These are phyloP conservation scores for Poecilia velifera DNA, from an alignment of 2,797 vertebrate genomes.

Conservation along the genomic window DNA sequence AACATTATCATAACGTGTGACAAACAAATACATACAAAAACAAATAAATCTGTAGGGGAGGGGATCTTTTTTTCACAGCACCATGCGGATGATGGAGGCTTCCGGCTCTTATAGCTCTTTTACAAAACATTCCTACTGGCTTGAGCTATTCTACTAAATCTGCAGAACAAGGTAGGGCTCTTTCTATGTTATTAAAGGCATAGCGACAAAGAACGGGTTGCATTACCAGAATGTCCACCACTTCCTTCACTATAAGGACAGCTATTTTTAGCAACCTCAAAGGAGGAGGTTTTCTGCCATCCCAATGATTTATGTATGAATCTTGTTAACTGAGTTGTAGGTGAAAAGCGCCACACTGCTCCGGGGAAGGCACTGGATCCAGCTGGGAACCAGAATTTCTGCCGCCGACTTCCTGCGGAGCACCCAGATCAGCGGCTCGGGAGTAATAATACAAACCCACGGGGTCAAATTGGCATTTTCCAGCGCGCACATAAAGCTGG, in stretches of 20 bases:
- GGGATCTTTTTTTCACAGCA: background rate
- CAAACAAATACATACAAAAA: background rate
- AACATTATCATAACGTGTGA: background rate
- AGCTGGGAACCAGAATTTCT: conserved; percentile 43
- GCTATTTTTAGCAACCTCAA: conserved; percentile 48
- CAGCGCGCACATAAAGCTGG: conserved; percentile 60
- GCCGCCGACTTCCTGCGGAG: conserved; percentile 48
- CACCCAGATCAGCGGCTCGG: conserved; percentile 38
- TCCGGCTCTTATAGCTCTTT: conserved; percentile 13
- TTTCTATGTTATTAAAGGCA: conserved; percentile 39
- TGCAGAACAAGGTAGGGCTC: conserved; percentile 41
- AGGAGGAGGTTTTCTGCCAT: conserved; percentile 48
- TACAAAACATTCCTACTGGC: conserved; percentile 31
- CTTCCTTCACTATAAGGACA: conserved; percentile 28
- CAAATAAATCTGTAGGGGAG: background rate
- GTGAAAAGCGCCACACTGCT: conserved; percentile 56
- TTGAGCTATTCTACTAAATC: conserved; percentile 25
- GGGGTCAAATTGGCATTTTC: conserved; percentile 41
- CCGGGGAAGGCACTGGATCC: conserved; percentile 42
- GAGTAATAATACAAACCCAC: conserved; percentile 53
- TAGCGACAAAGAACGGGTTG: conserved; percentile 43
- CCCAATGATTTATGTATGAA: conserved; percentile 65
- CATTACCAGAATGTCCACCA: conserved; percentile 14
- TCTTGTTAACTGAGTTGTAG: conserved; percentile 54
- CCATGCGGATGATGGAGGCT: background rate